Evolutionary conservation across 2,888 invertebrate genomes (phyloP).

Genomic region (Drosophila conformis): DNA sequence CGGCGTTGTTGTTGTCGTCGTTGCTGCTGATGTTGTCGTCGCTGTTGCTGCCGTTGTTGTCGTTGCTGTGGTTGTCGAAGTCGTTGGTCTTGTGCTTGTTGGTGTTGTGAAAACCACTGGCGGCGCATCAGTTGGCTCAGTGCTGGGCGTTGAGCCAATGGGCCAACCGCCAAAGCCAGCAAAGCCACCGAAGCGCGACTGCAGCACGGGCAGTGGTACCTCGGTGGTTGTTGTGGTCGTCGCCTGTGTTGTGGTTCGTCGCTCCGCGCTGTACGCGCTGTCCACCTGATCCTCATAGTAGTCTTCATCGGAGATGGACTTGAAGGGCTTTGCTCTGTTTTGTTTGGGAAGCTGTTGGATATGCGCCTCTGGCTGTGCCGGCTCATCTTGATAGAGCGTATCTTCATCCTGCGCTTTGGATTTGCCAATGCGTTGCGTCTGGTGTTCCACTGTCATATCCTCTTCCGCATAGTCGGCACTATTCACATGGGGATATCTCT

Average conservation of each 20-base stretch:
- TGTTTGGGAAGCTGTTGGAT: constrained; percentile 58
- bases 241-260: constrained; percentile 17
- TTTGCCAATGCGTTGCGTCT: constrained; percentile 34
- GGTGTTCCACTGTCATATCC: constrained; percentile 47
- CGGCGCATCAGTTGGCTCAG: constrained; percentile 21
- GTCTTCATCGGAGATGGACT: constrained; percentile 74
- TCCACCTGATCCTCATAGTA: constrained; percentile 75
- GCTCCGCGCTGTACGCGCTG: constrained; percentile 24
- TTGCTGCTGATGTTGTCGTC: constrained; percentile 47
- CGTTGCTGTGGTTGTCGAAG: constrained; percentile 50
- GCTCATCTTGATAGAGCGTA: constrained; percentile 45
- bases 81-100: constrained; percentile 38
- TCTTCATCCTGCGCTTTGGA: constrained; percentile 18
- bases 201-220: constrained; percentile 38
- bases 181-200: constrained; percentile 50
- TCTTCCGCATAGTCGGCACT: constrained; percentile 68
- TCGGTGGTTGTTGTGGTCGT: constrained; percentile 39
- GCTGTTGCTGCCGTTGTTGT: constrained; percentile 52
- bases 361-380: constrained; percentile 64
- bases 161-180: constrained; percentile 38
- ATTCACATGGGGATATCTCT: constrained; percentile 47
- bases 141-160: constrained; percentile 1
- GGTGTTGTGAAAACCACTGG: constrained; percentile 7
- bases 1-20: constrained; percentile 49
- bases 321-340: constrained; percentile 47